phyloP scores from a whole-genome alignment of 2,113 vertebrate genomes.

The Bostrychus sinensis region DNA sequence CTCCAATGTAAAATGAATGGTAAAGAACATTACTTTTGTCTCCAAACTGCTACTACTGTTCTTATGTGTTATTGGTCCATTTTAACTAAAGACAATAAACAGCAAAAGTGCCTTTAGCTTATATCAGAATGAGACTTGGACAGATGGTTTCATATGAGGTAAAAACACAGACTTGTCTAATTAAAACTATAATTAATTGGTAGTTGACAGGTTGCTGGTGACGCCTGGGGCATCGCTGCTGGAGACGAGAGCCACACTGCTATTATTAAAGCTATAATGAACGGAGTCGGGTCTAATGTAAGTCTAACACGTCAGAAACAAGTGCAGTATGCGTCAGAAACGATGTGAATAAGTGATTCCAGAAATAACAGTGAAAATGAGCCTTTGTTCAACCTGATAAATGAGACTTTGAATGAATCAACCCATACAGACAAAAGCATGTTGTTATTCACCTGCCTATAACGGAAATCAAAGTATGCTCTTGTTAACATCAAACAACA shows the following conservation, averaged over 20 bases:
- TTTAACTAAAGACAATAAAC: slow-evolving; percentile 16
- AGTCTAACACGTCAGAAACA: slow-evolving; percentile 30
- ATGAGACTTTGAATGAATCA: neutral
- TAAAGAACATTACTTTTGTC: too few species aligned
- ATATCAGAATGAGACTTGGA: slow-evolving; percentile 21
- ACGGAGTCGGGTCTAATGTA: slow-evolving; percentile 38
- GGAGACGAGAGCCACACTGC: slow-evolving; percentile 36
- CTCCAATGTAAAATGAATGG: too few species aligned
- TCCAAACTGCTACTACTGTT: too few species aligned
- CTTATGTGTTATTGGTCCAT: slow-evolving; percentile 26
- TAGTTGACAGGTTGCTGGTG: slow-evolving; percentile 55
- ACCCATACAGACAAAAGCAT: neutral
- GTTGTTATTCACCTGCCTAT: neutral
- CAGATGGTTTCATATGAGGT: slow-evolving; percentile 66
- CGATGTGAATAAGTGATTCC: neutral
- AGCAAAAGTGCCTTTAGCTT: slow-evolving; percentile 18
- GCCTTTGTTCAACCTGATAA: neutral
- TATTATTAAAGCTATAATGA: slow-evolving; percentile 48
- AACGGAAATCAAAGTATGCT: neutral
- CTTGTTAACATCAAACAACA: too few species aligned
- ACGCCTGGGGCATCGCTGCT: slow-evolving; percentile 34
- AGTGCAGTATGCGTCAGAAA: slow-evolving; percentile 13
- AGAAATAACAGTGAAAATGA: slow-evolving; percentile 8
- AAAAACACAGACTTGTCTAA: slow-evolving; percentile 55
- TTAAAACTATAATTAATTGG: slow-evolving; percentile 70